Evolutionary conservation across 2,888 invertebrate species (phyloP).

Genomic region (Phyto melanocephala): DNA sequence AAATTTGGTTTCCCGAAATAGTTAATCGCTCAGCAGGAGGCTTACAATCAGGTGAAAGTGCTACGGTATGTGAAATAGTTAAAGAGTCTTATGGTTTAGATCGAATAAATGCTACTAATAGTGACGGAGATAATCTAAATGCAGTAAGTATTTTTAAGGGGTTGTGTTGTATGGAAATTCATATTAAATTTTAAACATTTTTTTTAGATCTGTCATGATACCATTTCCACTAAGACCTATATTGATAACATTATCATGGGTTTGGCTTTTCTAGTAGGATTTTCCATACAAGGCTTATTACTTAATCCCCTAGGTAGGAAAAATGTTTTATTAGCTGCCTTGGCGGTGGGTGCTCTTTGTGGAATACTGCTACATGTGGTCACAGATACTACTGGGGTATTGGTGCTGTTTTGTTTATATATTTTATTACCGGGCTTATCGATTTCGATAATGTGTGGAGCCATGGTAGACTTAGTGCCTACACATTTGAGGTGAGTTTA

Average conservation of each 20-base stretch:
- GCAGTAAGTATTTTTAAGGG: not conserved
- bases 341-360: conserved; percentile 70
- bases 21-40: conserved; percentile 72
- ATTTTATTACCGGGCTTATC: conserved; percentile 73
- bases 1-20: conserved; percentile 77
- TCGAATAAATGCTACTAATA: conserved; percentile 10
- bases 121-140: not conserved
- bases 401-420: conserved; percentile 74
- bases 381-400: conserved; percentile 69
- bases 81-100: conserved; percentile 67
- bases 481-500: conserved; percentile 71
- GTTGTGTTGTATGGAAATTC: not conserved
- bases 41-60: conserved; percentile 52
- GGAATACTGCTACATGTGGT: conserved; percentile 73
- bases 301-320: conserved; percentile 75
- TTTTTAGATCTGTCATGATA: conserved; percentile 72
- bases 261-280: conserved; percentile 73
- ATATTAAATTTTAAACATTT: not conserved
- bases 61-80: conserved; percentile 71
- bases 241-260: conserved; percentile 75
- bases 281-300: conserved; percentile 72
- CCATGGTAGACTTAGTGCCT: conserved; percentile 74
- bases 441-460: conserved; percentile 74
- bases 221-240: conserved; percentile 72
- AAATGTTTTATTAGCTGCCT: conserved; percentile 70